Evolutionary conservation across 1,140 invertebrate genomes (phyloP).

Genomic region (Rhynchophorus ferrugineus): DNA sequence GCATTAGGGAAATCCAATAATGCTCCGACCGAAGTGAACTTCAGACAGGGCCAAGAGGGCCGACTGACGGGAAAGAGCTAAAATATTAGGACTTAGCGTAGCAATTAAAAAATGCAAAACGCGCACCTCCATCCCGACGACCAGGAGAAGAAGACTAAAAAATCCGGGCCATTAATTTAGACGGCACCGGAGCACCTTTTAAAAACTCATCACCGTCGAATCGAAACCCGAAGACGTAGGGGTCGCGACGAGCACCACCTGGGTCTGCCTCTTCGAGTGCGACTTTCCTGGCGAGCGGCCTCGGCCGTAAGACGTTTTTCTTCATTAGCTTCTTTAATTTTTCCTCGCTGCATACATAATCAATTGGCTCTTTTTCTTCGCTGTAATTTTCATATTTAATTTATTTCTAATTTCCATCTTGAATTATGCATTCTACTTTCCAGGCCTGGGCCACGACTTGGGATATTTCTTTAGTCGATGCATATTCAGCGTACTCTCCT

Average conservation of each 20-base stretch:
- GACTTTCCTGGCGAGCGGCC: constrained; percentile 8
- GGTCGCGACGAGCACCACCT: constrained; percentile 24
- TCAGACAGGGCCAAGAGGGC: too few relatives aligned
- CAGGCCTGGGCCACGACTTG: constrained; percentile 6
- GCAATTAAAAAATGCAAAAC: neutral
- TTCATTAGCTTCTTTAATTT: constrained; percentile 43
- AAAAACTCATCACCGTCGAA: constrained; percentile 21
- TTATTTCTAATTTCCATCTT: constrained; percentile 44
- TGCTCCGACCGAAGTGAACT: too few relatives aligned
- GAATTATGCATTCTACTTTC: constrained; percentile 40
- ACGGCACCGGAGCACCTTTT: constrained; percentile 8
- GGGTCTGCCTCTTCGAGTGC: constrained; percentile 18
- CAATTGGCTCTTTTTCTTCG: constrained; percentile 39
- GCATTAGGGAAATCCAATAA: too few relatives aligned
- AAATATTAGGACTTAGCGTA: neutral
- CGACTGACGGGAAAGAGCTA: too few relatives aligned
- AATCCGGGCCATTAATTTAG: neutral
- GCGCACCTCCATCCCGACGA: neutral
- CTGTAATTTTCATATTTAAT: constrained; percentile 45
- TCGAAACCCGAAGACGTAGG: too few relatives aligned
- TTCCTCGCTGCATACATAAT: constrained; percentile 44
- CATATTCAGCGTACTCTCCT: constrained; percentile 37
- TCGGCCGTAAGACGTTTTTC: constrained; percentile 35
- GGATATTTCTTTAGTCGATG: constrained; percentile 33
- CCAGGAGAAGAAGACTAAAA: neutral